These are phyloP conservation scores for Hypanus sabinus DNA, from an alignment of 2,113 vertebrate species.

Conservation along the genomic window DNA sequence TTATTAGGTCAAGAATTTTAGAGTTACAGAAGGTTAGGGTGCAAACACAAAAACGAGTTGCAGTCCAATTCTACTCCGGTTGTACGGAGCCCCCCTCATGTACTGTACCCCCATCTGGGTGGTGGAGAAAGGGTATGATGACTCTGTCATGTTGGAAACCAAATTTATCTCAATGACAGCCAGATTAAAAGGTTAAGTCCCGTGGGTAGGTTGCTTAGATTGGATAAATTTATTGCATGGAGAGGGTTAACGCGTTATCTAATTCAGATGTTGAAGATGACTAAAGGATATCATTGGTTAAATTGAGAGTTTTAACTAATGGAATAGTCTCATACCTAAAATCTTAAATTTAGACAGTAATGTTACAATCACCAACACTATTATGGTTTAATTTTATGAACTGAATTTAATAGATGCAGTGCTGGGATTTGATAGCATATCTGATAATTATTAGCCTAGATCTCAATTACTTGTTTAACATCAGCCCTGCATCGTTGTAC, in stretches of 20 bases:
- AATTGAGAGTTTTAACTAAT: background rate
- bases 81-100: background rate
- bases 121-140: no score
- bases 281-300: background rate
- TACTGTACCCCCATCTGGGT: background rate
- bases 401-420: no score
- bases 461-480: no score
- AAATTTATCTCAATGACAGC: background rate
- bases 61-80: background rate
- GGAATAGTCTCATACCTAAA: background rate
- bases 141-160: background rate
- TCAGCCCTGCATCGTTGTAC: no score
- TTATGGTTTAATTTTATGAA: no score
- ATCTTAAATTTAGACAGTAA: background rate
- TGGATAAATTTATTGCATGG: background rate
- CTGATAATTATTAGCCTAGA: no score
- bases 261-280: no score
- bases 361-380: no score
- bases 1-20: no score
- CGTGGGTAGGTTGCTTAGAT: no score
- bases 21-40: background rate
- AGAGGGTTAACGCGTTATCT: background rate
- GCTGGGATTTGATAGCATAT: no score
- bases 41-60: background rate
- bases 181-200: background rate